These are phyloP conservation scores for Ennomos fuscantarius DNA, from an alignment of 2,888 invertebrate genomes.

Conservation along the genomic window DNA sequence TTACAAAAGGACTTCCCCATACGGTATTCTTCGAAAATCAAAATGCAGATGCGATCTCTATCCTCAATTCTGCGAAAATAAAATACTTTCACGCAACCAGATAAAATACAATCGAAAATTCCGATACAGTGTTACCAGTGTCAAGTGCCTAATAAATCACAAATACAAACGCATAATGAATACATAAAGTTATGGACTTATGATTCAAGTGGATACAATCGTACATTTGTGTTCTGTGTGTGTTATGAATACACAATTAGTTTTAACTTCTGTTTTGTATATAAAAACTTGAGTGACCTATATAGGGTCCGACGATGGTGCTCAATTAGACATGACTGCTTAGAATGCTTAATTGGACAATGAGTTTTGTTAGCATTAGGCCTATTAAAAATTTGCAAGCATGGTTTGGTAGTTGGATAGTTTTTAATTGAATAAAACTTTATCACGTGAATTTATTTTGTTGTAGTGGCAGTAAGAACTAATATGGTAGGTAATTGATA, in stretches of 20 bases:
- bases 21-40: slow-evolving; percentile 23
- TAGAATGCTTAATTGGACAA: not conserved
- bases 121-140: slow-evolving; percentile 41
- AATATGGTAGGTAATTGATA: too few relatives aligned
- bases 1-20: slow-evolving; percentile 1
- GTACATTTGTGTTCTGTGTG: slow-evolving; percentile 32
- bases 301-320: slow-evolving; percentile 11
- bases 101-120: slow-evolving; percentile 45
- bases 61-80: slow-evolving; percentile 34
- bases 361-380: too few relatives aligned
- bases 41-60: slow-evolving; percentile 34
- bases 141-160: slow-evolving; percentile 50
- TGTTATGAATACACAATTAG: slow-evolving; percentile 31
- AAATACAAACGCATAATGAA: slow-evolving; percentile 45
- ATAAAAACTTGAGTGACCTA: slow-evolving; percentile 21
- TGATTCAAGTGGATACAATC: slow-evolving; percentile 36
- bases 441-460: too few relatives aligned
- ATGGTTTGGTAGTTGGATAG: too few relatives aligned
- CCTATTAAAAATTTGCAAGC: too few relatives aligned
- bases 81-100: slow-evolving; percentile 46
- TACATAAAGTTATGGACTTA: slow-evolving; percentile 45
- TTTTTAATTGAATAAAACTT: too few relatives aligned
- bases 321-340: slow-evolving; percentile 8
- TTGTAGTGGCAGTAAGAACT: too few relatives aligned
- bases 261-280: slow-evolving; percentile 19